phyloP scores from a whole-genome alignment of 2,888 invertebrate genomes.

The Cyaniris semiargus region DNA sequence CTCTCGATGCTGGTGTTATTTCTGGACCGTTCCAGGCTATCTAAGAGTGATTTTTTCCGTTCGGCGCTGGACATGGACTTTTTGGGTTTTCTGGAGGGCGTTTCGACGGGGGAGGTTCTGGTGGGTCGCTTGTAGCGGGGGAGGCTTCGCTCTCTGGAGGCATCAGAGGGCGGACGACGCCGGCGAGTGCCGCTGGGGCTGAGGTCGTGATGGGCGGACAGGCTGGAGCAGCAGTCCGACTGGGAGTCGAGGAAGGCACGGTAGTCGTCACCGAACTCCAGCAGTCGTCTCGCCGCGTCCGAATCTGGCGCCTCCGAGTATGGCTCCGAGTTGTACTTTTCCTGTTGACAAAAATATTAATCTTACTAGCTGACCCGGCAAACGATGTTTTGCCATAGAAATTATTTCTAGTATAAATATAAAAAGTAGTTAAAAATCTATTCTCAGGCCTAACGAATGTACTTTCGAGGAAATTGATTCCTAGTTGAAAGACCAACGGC shows the following conservation, averaged over 20 bases:
- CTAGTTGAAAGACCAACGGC: no score
- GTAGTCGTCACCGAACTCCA: conserved; percentile 95
- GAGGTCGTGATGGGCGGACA: conserved; percentile 82
- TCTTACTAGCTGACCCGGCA: no score
- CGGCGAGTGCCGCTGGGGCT: conserved; percentile 66
- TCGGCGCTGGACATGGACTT: conserved; percentile 77
- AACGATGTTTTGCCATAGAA: no score
- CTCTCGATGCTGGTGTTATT: conserved; percentile 75
- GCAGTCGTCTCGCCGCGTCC: conserved; percentile 88
- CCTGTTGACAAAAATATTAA: conserved; percentile 80
- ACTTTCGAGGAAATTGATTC: conserved; percentile 23
- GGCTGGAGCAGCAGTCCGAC: conserved; percentile 91
- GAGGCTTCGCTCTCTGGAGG: conserved; percentile 59
- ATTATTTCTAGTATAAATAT: no score
- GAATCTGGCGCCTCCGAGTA: conserved; percentile 93
- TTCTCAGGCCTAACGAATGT: no score
- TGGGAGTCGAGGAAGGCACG: conserved; percentile 93
- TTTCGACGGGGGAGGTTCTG: conserved; percentile 65
- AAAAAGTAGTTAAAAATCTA: no score
- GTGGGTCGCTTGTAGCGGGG: conserved; percentile 67
- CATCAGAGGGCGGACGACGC: conserved; percentile 68
- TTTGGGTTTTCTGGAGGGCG: conserved; percentile 68
- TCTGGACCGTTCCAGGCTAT: conserved; percentile 72
- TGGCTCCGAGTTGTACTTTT: conserved; percentile 94
- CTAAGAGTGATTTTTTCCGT: conserved; percentile 71